A percentile compares a stretch with the other conserved stretches of the same genome.
phyloP scores from a whole-genome alignment of 2,113 vertebrate species.

The Oxyura jamaicensis region DNA sequence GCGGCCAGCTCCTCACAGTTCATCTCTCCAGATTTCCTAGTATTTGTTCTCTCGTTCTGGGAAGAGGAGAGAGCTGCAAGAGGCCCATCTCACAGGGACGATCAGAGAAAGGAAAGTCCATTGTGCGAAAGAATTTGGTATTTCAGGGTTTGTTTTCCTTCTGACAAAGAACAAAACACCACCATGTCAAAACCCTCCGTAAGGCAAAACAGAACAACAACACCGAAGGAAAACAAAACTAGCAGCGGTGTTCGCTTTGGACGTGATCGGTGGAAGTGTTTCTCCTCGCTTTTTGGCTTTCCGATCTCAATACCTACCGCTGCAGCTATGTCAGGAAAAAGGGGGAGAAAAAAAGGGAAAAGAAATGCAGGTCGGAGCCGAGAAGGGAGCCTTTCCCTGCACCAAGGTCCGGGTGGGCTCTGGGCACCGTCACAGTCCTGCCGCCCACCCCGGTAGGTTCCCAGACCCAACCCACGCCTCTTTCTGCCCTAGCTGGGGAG shows the following conservation, averaged over 20 bases:
- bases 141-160: slow-evolving; percentile 59
- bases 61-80: slow-evolving; percentile 48
- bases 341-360: neutral
- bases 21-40: slow-evolving; percentile 44
- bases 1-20: neutral
- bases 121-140: slow-evolving; percentile 53
- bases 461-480: neutral
- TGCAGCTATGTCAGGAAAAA: neutral
- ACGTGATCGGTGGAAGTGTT: neutral
- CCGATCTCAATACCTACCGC: neutral
- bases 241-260: neutral
- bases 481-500: neutral
- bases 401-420: neutral
- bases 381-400: neutral
- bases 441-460: neutral
- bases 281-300: neutral
- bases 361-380: neutral
- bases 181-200: neutral
- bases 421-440: neutral
- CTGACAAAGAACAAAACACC: slow-evolving; percentile 35
- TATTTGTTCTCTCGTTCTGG: slow-evolving; percentile 43
- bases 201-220: slow-evolving; percentile 9
- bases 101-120: slow-evolving; percentile 50
- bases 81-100: slow-evolving; percentile 49
- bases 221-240: neutral